These are phyloP conservation scores for Lophotis ruficrista DNA, from an alignment of 2,113 vertebrate genomes.

Conservation along the genomic window DNA sequence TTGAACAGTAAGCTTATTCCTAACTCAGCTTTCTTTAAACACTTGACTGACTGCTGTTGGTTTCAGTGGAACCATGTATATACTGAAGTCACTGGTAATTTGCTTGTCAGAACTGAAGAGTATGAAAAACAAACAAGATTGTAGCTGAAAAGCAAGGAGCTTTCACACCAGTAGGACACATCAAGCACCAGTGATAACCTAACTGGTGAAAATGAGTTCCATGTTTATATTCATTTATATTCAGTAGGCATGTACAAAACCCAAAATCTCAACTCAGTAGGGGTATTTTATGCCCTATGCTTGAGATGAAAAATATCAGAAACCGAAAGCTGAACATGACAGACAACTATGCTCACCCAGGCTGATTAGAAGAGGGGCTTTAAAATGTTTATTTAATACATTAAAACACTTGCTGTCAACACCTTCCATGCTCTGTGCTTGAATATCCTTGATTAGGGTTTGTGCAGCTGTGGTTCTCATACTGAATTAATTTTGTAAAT, in stretches of 20 bases:
- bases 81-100: not conserved
- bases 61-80: not conserved
- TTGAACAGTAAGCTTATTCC: not conserved
- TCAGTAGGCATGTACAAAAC: not conserved
- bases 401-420: slow-evolving; percentile 42
- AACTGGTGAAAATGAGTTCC: not conserved
- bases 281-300: not conserved
- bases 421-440: slow-evolving; percentile 49
- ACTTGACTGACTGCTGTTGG: not conserved
- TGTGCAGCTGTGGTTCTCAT: slow-evolving; percentile 56
- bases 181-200: not conserved
- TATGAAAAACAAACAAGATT: not conserved
- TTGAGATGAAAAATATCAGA: slow-evolving; percentile 7
- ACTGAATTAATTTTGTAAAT: slow-evolving; percentile 67
- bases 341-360: slow-evolving; percentile 4
- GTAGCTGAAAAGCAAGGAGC: not conserved
- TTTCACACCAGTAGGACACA: not conserved
- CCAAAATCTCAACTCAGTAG: not conserved
- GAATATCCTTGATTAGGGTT: slow-evolving; percentile 54
- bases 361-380: slow-evolving; percentile 23
- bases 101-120: not conserved
- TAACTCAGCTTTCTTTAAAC: not conserved
- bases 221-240: not conserved
- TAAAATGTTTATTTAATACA: slow-evolving; percentile 55
- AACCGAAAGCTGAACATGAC: slow-evolving; percentile 26